A percentile compares a stretch with the other conserved stretches of the same genome.
These are phyloP conservation scores for Pangasius larnaudii DNA, from an alignment of 2,797 vertebrate species.

Conservation along the genomic window DNA sequence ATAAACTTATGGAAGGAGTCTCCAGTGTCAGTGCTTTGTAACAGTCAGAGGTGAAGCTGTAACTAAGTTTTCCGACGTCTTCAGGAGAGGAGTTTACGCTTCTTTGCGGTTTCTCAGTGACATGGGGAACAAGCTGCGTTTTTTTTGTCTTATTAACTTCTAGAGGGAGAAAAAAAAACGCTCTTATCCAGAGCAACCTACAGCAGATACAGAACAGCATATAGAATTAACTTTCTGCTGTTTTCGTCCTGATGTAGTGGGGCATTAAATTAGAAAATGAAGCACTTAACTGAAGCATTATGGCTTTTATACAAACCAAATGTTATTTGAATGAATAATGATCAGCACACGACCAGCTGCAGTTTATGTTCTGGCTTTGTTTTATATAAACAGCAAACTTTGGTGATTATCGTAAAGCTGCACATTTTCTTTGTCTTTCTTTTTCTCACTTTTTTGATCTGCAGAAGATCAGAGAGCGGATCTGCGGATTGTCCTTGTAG, in stretches of 20 bases:
- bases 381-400: neutral
- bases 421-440: neutral
- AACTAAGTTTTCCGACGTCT: too few relatives aligned
- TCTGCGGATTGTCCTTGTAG: conserved; percentile 8
- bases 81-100: neutral
- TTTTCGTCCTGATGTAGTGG: too few relatives aligned
- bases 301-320: neutral
- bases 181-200: too few relatives aligned
- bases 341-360: neutral
- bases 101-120: neutral
- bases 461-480: neutral
- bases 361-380: neutral
- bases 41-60: neutral
- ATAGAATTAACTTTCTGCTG: too few relatives aligned
- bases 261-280: neutral
- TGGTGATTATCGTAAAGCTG: neutral
- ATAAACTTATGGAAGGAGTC: neutral
- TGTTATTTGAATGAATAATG: neutral
- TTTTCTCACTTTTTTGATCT: neutral
- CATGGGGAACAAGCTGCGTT: too few relatives aligned
- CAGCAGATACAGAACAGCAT: too few relatives aligned
- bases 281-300: neutral
- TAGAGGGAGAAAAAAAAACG: too few relatives aligned
- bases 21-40: neutral
- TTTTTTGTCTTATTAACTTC: too few relatives aligned